Conservation (phyloP, 2,113 vertebrate species). For the Pelvicachromis taeniatus region DNA sequence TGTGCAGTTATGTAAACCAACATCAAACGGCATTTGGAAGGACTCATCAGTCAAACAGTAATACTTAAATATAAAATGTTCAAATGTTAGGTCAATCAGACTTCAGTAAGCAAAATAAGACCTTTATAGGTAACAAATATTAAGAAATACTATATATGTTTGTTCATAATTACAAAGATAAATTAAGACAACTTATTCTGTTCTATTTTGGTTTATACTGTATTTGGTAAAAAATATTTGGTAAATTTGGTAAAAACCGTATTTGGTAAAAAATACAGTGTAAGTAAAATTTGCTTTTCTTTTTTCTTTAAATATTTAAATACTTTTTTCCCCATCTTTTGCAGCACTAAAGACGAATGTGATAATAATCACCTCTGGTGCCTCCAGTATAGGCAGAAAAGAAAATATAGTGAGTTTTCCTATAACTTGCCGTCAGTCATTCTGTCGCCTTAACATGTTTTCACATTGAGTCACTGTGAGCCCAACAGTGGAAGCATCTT, state of each 20-base stretch:
- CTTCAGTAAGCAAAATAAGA: neutral
- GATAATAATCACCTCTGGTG: neutral
- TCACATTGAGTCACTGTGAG: neutral
- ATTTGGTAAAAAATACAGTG: no score
- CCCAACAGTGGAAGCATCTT: neutral
- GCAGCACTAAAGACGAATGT: neutral
- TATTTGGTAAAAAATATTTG: neutral
- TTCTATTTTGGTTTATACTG: neutral
- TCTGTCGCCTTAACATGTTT: neutral
- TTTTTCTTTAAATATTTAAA: neutral
- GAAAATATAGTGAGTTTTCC: neutral
- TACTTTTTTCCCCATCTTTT: fast-evolving
- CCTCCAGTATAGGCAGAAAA: neutral
- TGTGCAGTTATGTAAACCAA: neutral
- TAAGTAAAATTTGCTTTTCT: neutral
- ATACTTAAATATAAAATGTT: neutral
- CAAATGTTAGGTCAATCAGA: neutral
- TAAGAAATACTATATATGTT: neutral
- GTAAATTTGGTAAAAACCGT: no score
- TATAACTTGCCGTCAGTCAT: neutral
- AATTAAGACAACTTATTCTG: neutral
- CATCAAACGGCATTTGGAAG: fast-evolving
- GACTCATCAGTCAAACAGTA: neutral
- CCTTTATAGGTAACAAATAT: neutral
- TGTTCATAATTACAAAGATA: neutral